Conservation (phyloP, 2,113 vertebrate species). For the Phaethornis superciliosus region DNA sequence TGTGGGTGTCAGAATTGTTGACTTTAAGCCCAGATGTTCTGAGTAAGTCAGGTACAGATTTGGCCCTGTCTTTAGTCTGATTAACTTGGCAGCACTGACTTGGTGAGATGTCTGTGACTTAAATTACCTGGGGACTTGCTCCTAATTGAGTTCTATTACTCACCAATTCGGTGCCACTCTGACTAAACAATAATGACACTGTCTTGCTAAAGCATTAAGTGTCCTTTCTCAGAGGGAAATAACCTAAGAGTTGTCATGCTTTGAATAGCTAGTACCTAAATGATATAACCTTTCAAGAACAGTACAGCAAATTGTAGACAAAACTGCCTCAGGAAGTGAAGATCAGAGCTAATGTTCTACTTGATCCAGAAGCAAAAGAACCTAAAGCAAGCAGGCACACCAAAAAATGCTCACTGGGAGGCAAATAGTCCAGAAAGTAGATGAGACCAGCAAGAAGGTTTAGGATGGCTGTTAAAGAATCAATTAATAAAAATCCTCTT, state of each 20-base stretch:
- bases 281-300: background rate
- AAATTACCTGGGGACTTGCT: background rate
- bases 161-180: background rate
- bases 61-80: accelerated
- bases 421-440: background rate
- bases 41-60: background rate
- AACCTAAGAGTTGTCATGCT: background rate
- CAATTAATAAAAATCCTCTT: background rate
- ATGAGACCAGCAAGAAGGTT: background rate
- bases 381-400: background rate
- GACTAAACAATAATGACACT: background rate
- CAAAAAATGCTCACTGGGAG: background rate
- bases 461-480: background rate
- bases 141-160: background rate
- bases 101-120: background rate
- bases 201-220: background rate
- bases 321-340: background rate
- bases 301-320: background rate
- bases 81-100: background rate
- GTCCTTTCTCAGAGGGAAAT: background rate
- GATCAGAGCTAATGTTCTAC: background rate
- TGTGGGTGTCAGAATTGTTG: background rate
- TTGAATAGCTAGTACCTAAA: background rate
- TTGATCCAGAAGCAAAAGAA: background rate
- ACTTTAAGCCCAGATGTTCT: background rate